Evolutionary conservation across 2,113 vertebrate species (phyloP).

Genomic region (Alethe castanea): DNA sequence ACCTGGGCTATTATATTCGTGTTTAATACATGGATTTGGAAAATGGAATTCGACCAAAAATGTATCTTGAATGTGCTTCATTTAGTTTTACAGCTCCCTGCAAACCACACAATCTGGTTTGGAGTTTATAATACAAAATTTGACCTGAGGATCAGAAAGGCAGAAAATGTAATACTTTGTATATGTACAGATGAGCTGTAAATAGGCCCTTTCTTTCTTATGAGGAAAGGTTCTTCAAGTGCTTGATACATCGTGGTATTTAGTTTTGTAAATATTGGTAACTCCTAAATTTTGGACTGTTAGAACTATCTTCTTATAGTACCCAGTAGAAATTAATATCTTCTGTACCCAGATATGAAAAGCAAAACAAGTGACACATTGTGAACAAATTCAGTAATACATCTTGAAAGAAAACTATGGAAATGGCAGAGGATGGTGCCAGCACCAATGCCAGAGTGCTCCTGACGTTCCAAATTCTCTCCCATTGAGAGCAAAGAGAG

Average conservation of each 20-base stretch:
- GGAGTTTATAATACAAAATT: not conserved
- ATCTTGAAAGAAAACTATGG: not conserved
- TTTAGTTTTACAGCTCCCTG: conserved; percentile 37
- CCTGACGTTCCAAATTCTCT: not conserved
- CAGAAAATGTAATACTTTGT: conserved; percentile 9
- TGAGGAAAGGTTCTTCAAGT: not conserved
- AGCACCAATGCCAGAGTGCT: not conserved
- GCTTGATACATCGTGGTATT: not conserved
- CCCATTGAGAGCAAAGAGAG: not conserved
- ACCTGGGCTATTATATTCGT: not conserved
- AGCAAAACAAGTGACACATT: not conserved
- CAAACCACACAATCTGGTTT: conserved; percentile 35
- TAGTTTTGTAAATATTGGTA: not conserved
- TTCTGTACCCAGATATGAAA: not conserved
- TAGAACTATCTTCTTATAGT: not conserved
- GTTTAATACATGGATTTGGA: conserved; percentile 5
- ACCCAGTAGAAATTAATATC: not conserved
- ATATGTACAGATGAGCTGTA: not conserved
- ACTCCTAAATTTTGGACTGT: not conserved
- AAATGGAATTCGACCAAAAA: conserved; percentile 27
- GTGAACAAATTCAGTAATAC: not conserved
- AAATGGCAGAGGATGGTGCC: not conserved
- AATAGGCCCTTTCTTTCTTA: not conserved
- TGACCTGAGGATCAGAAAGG: conserved; percentile 3
- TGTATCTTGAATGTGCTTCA: conserved; percentile 15